phyloP scores from a whole-genome alignment of 2,113 vertebrate species.

The Lontra canadensis region DNA sequence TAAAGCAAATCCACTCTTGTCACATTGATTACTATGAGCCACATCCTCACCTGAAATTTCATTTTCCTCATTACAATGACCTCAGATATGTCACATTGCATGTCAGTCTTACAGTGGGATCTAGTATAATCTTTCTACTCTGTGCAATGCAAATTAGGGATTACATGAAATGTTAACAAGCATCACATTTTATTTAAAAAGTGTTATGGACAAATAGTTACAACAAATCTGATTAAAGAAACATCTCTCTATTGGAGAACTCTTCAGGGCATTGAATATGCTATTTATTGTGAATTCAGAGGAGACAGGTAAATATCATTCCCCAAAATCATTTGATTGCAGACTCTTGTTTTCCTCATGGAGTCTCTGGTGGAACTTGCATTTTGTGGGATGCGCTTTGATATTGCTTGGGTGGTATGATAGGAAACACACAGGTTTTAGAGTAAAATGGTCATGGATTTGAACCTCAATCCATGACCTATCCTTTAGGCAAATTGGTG shows the following conservation, averaged over 20 bases:
- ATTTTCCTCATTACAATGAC: neutral
- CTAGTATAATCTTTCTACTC: neutral
- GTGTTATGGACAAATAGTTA: neutral
- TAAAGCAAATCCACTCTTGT: neutral
- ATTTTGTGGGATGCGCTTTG: neutral
- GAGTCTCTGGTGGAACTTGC: neutral
- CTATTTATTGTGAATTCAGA: neutral
- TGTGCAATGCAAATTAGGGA: neutral
- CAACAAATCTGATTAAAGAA: conserved; percentile 1
- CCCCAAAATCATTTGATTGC: neutral
- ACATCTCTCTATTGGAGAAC: neutral
- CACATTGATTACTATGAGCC: neutral
- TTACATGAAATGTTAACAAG: neutral
- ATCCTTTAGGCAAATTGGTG: neutral
- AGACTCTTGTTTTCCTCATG: neutral
- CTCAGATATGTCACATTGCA: neutral
- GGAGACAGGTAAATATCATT: neutral
- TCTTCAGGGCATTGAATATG: neutral
- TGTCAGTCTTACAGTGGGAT: neutral
- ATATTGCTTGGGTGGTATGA: neutral
- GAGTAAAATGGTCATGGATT: neutral
- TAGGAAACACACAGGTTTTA: neutral
- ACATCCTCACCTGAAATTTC: neutral
- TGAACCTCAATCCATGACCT: neutral
- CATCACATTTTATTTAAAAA: conserved; percentile 15